A percentile compares a stretch with the other conserved stretches of the same genome.
Conservation (phyloP, 23 tunicate species). For the Botrylloides violaceus region DNA sequence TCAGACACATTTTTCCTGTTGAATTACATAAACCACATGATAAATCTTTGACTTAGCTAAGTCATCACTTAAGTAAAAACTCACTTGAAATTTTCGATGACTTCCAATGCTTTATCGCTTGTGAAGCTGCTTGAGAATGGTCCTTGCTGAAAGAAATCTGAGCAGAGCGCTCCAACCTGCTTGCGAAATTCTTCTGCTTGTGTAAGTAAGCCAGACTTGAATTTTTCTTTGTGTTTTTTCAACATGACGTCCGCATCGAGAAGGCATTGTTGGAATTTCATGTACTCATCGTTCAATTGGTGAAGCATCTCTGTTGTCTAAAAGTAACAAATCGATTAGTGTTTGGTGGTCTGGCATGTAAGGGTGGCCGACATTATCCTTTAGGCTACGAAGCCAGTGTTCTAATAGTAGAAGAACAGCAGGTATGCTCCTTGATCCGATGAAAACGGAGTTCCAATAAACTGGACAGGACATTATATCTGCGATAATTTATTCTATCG, state of each 20-base stretch:
- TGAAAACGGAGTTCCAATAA: too few species aligned
- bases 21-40: not conserved
- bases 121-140: constrained; percentile 73
- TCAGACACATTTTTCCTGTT: constrained; percentile 51
- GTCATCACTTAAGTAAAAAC: not conserved
- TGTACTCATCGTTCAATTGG: constrained; percentile 59
- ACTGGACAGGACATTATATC: too few species aligned
- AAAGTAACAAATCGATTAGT: not conserved
- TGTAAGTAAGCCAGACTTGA: constrained; percentile 78
- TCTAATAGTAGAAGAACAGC: too few species aligned
- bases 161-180: constrained; percentile 48
- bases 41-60: not conserved
- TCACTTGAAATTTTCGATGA: constrained; percentile 66
- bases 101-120: constrained; percentile 50
- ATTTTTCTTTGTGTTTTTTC: constrained; percentile 89
- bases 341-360: too few species aligned
- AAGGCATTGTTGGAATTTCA: constrained; percentile 75
- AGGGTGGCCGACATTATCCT: too few species aligned
- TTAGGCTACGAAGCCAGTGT: too few species aligned
- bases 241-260: constrained; percentile 75
- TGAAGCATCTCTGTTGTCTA: constrained; percentile 37
- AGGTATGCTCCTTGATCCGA: too few species aligned
- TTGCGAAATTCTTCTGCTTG: constrained; percentile 95
- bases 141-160: constrained; percentile 77
- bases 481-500: too few species aligned